Conservation (phyloP, 2,113 vertebrate species). For the Pterophyllum scalare region DNA sequence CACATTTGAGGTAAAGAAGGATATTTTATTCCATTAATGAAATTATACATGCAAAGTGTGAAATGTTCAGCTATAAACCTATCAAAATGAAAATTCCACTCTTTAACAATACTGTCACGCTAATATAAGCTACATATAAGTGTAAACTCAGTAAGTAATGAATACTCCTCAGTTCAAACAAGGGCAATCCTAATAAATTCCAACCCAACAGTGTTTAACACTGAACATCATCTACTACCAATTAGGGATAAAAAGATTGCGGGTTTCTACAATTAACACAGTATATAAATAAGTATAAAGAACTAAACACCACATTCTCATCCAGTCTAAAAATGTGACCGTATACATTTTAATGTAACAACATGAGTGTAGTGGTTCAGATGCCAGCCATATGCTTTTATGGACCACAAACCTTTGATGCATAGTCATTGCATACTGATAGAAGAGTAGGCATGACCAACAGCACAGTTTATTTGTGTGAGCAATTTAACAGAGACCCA, state of each 20-base stretch:
- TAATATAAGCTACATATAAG: not conserved
- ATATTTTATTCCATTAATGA: conserved; percentile 30
- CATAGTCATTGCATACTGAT: not conserved
- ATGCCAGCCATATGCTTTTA: not conserved
- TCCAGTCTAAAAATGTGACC: not conserved
- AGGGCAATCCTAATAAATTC: not conserved
- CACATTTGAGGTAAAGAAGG: not conserved
- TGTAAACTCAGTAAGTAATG: too few species aligned
- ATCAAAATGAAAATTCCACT: not conserved
- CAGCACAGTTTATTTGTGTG: not conserved
- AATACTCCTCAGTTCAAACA: not conserved
- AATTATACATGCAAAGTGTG: not conserved
- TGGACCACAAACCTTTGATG: not conserved
- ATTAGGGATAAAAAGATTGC: not conserved
- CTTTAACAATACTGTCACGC: not conserved
- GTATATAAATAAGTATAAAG: too few species aligned
- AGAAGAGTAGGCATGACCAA: not conserved
- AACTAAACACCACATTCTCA: not conserved
- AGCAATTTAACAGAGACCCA: not conserved
- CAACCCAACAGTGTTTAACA: not conserved
- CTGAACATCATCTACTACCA: not conserved
- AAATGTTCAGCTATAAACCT: not conserved
- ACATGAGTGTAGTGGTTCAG: not conserved
- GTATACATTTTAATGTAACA: not conserved
- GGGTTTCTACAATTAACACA: not conserved